Evolutionary conservation across 2,797 vertebrate genomes (phyloP).

Genomic region (Emys orbicularis): DNA sequence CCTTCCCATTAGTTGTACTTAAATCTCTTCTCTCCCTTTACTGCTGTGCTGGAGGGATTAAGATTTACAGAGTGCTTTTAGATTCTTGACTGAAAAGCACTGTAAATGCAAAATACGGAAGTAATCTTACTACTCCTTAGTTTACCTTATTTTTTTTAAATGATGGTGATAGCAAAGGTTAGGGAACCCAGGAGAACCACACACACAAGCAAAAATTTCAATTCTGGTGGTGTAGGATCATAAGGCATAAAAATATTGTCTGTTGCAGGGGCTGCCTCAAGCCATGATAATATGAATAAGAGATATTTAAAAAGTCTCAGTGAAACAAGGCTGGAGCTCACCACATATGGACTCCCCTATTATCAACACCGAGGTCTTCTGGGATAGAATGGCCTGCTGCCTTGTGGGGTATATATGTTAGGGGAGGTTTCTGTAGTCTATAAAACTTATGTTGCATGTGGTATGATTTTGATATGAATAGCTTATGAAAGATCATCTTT

Average conservation of each 20-base stretch:
- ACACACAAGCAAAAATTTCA: background rate
- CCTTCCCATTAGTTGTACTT: background rate
- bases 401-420: background rate
- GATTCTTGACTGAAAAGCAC: background rate
- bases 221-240: rapidly evolving
- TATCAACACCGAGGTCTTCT: background rate
- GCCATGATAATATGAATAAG: rapidly evolving
- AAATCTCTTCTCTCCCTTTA: background rate
- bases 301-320: rapidly evolving
- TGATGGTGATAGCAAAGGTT: background rate
- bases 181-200: background rate
- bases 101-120: background rate
- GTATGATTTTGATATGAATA: background rate
- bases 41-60: background rate
- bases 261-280: rapidly evolving
- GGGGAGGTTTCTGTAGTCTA: background rate
- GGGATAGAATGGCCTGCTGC: background rate
- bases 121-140: background rate
- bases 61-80: background rate
- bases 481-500: background rate
- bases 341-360: rapidly evolving
- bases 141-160: background rate
- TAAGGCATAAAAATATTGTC: background rate
- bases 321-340: background rate
- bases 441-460: background rate